phyloP scores from a whole-genome alignment of 2,888 invertebrate species.

The Dryadula phaetusa region DNA sequence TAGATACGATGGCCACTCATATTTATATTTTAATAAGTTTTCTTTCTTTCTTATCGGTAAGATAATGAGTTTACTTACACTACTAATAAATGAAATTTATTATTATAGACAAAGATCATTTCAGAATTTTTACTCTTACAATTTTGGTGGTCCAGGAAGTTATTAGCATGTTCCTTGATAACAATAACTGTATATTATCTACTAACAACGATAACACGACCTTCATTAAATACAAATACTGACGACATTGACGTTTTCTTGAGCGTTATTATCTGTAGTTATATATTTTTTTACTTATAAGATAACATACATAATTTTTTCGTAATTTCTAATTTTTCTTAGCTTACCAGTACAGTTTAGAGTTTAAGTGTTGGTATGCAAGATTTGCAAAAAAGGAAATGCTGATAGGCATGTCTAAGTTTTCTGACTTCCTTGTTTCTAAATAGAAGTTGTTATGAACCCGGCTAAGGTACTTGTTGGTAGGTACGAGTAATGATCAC shows the following conservation, averaged over 20 bases:
- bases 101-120: too few relatives aligned
- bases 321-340: background rate
- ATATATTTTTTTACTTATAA: slow-evolving; percentile 12
- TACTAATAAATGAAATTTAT: too few relatives aligned
- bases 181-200: slow-evolving; percentile 76
- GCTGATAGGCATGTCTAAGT: slow-evolving; percentile 7
- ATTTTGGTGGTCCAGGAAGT: slow-evolving; percentile 76
- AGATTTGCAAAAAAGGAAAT: slow-evolving; percentile 13
- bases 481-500: background rate
- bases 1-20: too few relatives aligned
- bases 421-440: slow-evolving; percentile 11
- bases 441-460: slow-evolving; percentile 15
- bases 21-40: too few relatives aligned
- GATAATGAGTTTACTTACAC: too few relatives aligned
- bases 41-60: too few relatives aligned
- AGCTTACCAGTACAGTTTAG: background rate
- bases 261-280: slow-evolving; percentile 28
- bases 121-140: slow-evolving; percentile 49
- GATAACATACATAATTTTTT: background rate
- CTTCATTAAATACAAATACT: slow-evolving; percentile 59
- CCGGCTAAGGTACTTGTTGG: background rate
- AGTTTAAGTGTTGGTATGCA: background rate
- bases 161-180: slow-evolving; percentile 70
- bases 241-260: slow-evolving; percentile 45
- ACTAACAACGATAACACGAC: slow-evolving; percentile 65